Base-by-base conservation (phyloP, 1,140 invertebrate species). In the Lithobius niger region DNA sequence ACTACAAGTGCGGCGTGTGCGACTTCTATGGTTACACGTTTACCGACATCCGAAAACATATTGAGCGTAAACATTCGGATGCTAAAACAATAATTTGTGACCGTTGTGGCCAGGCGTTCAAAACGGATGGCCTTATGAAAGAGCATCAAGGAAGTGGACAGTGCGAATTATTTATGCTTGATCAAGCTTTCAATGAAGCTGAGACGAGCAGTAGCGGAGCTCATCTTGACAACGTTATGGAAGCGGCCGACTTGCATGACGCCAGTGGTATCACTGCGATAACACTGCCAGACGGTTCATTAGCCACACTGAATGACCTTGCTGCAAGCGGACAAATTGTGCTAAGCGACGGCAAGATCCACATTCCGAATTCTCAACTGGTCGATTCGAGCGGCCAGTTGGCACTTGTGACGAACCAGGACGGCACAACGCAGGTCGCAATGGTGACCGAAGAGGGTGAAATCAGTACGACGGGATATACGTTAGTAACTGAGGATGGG, bases 21-120 rank as follows among this genome's bases (percentile, higher is more conserved):
- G 68, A 71, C 55, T 72, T 72, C 59, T 71, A 66, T 59, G 71
- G 71, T 22, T 73, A 73, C 58, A 73, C 71, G 1, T 73, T 71
- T 58, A 73, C 71, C 10, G 71, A 73, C 59, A 73, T 73, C 45
- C 57, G 71, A 45, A 73, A 72, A 62, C 71, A 73, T 60, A 73
- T 73, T 16, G 71, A 73, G 54, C 60, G 71, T 2, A 70, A 71
- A 60, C 71, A 73, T 57, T 55, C 68, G 2, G 69, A 70, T 51
- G 58, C 62, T 18, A 67, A 66, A 48, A 63, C 60, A 16, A 25
- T 56, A n/a, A 60, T 65, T 58, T 71, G 70, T 65, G 64, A 67
- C 51, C 67, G 65, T 56, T 71, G 70, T 63, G 64, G 66, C 0
- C 55, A 61, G 31, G 61, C 60, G 3, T 70, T 70, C 58, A 65